These are phyloP conservation scores for Acanthosoma haemorrhoidale DNA, from an alignment of 2,888 invertebrate species.

Conservation along the genomic window DNA sequence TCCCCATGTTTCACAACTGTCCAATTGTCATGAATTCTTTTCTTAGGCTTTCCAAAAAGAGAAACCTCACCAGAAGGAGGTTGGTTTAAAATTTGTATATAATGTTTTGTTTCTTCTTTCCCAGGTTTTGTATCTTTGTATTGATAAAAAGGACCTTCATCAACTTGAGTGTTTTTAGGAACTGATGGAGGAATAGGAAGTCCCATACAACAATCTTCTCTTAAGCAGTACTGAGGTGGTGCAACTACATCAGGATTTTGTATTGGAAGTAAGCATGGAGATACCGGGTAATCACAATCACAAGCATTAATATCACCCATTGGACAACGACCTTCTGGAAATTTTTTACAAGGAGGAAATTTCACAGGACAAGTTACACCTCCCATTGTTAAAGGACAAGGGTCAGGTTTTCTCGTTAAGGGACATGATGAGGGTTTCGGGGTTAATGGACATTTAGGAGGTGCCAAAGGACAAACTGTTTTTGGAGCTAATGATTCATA, in stretches of 20 bases:
- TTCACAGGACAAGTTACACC: conserved; percentile 31
- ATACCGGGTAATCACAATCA: conserved; percentile 35
- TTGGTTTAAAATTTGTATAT: conserved; percentile 26
- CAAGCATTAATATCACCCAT: conserved; percentile 32
- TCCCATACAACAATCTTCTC: conserved; percentile 37
- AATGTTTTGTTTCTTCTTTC: conserved; percentile 34
- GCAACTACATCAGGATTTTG: conserved; percentile 17
- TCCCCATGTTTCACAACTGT: conserved; percentile 33
- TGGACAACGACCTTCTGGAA: conserved; percentile 36
- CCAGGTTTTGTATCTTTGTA: conserved; percentile 30
- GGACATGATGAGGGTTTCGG: conserved; percentile 21
- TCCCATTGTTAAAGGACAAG: conserved; percentile 15
- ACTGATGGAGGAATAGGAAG: conserved; percentile 30
- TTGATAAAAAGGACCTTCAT: conserved; percentile 17
- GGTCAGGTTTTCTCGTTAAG: conserved; percentile 11
- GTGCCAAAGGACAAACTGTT: conserved; percentile 20
- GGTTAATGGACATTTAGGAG: conserved; percentile 31
- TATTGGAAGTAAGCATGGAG: conserved; percentile 32
- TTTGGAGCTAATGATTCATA: conserved; percentile 17
- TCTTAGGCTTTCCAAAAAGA: neutral
- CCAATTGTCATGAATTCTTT: conserved; percentile 29
- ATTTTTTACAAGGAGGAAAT: conserved; percentile 30
- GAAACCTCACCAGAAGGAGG: conserved; percentile 15
- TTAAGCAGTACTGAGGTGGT: conserved; percentile 32
- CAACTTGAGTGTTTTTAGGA: neutral